Evolutionary conservation across 37 sponge, comb jelly and placozoan genomes (phyloP).

Genomic region (Corticium candelabrum): DNA sequence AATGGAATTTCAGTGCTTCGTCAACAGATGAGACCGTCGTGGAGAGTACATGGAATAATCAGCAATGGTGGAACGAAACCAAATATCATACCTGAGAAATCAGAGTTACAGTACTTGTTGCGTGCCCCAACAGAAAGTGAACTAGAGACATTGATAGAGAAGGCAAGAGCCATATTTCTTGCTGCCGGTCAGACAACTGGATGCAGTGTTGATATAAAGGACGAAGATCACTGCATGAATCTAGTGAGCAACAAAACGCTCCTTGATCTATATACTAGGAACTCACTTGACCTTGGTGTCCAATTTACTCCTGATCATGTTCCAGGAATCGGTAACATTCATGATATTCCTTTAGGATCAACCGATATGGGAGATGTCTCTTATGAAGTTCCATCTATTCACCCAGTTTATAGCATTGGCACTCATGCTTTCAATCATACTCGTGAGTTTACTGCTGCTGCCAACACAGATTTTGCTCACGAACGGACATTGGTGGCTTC

Average conservation of each 20-base stretch:
- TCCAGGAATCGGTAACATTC: neutral
- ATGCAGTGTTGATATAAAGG: slow-evolving; percentile 33
- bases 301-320: too few species aligned
- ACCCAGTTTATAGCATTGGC: slow-evolving; percentile 58
- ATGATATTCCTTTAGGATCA: slow-evolving; percentile 27
- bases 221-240: slow-evolving; percentile 25
- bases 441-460: slow-evolving; percentile 32
- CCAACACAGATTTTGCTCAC: slow-evolving; percentile 51
- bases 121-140: slow-evolving; percentile 43
- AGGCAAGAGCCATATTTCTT: slow-evolving; percentile 37
- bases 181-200: slow-evolving; percentile 70
- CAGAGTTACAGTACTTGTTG: slow-evolving; percentile 31
- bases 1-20: slow-evolving; percentile 61
- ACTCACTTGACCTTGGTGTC: slow-evolving; percentile 18
- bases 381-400: slow-evolving; percentile 65
- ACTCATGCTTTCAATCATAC: slow-evolving; percentile 55
- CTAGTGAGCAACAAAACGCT: slow-evolving; percentile 34
- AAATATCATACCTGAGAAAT: slow-evolving; percentile 60
- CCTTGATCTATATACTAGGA: slow-evolving; percentile 23
- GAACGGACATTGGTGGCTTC: slow-evolving; percentile 37
- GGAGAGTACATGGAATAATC: slow-evolving; percentile 78
- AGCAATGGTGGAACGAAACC: slow-evolving; percentile 66
- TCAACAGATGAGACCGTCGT: slow-evolving; percentile 77
- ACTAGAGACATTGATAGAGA: slow-evolving; percentile 26
- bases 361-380: slow-evolving; percentile 95